These are phyloP conservation scores for Conus betulinus DNA, from an alignment of 1,140 invertebrate species.

Conservation along the genomic window DNA sequence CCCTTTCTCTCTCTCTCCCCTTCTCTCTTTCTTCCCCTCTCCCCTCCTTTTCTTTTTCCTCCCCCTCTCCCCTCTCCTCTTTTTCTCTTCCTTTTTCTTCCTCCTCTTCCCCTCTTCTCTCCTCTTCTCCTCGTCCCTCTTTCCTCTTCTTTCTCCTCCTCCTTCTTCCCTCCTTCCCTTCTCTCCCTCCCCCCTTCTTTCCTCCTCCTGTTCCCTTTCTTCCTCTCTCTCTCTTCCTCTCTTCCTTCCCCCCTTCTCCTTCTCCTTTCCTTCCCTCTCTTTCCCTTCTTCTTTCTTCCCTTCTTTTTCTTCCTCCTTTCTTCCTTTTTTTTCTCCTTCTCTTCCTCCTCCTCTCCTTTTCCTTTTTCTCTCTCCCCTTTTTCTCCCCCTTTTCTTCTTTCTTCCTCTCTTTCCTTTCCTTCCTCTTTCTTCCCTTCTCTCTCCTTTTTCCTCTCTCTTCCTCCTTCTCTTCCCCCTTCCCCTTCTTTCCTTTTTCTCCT, in stretches of 20 bases:
- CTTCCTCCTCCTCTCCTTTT: neutral
- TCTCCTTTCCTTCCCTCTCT: neutral
- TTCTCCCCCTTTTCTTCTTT: neutral
- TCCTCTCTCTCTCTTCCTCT: neutral
- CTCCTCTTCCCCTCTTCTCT: too few species aligned
- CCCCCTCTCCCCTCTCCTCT: too few species aligned
- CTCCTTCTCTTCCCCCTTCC: neutral
- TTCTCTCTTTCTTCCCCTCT: too few species aligned
- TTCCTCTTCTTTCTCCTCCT: too few species aligned
- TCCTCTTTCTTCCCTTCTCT: neutral
- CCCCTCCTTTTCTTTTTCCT: too few species aligned
- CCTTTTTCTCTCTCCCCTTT: neutral
- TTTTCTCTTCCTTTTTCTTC: too few species aligned
- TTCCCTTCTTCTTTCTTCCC: neutral
- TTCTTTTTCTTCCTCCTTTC: neutral
- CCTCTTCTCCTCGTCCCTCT: too few species aligned
- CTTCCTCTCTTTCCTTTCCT: neutral
- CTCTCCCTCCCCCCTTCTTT: too few species aligned
- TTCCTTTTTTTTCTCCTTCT: neutral
- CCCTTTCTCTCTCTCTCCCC: too few species aligned
- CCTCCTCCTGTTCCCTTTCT: neutral
- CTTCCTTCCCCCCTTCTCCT: neutral
- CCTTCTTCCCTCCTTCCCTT: too few species aligned
- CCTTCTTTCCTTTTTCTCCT: neutral
- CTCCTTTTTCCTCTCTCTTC: neutral